Percentiles rank a stretch among this genome's conserved stretches.
phyloP scores from a whole-genome alignment of 2,797 vertebrate genomes.

The Triplophysa bombifrons region DNA sequence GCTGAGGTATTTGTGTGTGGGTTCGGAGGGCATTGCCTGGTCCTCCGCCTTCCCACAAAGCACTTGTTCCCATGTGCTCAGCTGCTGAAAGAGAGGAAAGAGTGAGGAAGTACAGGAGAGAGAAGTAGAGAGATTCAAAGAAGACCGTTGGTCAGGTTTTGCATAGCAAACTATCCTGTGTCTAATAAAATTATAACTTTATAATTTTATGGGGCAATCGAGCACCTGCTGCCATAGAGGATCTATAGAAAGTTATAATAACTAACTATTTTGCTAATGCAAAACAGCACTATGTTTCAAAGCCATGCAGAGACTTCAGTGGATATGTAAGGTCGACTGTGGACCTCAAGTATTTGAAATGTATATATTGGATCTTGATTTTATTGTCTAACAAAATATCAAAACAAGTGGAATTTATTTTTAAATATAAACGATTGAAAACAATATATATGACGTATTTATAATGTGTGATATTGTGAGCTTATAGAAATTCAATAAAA shows the following conservation, averaged over 20 bases:
- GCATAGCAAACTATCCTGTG: background rate
- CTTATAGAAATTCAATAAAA: too few species aligned
- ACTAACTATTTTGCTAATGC: too few species aligned
- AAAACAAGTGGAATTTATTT: too few species aligned
- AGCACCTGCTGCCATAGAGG: constrained; percentile 29
- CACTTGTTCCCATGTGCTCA: constrained; percentile 87
- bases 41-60: constrained; percentile 93
- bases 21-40: constrained; percentile 83
- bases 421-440: background rate
- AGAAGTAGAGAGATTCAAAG: constrained; percentile 18
- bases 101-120: background rate
- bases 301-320: too few species aligned
- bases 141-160: constrained; percentile 16
- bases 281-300: too few species aligned
- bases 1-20: constrained; percentile 89
- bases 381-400: too few species aligned
- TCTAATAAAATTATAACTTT: constrained; percentile 5
- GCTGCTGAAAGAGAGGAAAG: constrained; percentile 72
- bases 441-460: too few species aligned
- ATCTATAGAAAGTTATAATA: background rate
- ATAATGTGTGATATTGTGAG: too few species aligned
- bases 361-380: too few species aligned
- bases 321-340: too few species aligned
- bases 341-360: too few species aligned
- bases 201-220: constrained; percentile 44